phyloP scores from a whole-genome alignment of 2,113 vertebrate species.

The Cyanoderma ruficeps region DNA sequence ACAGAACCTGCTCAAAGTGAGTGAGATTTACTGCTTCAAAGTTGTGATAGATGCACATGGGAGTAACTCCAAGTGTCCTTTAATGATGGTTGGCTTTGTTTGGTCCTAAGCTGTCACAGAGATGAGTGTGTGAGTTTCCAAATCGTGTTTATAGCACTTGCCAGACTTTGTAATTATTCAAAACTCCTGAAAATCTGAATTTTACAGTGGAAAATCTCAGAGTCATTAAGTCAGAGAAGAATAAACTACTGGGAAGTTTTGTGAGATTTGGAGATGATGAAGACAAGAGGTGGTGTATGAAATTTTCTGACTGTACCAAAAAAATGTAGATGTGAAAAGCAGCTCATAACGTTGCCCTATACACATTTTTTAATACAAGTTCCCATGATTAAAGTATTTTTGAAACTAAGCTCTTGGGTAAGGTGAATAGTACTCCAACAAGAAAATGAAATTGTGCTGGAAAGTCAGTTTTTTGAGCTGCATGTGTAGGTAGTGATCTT shows the following conservation, averaged over 20 bases:
- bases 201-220: neutral
- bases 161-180: neutral
- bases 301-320: neutral
- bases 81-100: neutral
- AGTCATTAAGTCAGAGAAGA: neutral
- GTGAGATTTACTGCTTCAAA: neutral
- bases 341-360: neutral
- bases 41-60: neutral
- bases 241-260: neutral
- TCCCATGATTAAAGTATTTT: neutral
- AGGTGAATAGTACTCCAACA: neutral
- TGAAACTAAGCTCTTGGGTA: neutral
- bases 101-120: neutral
- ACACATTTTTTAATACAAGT: neutral
- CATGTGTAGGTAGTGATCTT: neutral
- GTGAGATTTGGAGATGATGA: neutral
- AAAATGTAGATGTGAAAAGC: neutral
- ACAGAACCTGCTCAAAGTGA: slow-evolving; percentile 84
- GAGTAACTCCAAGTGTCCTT: neutral
- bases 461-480: neutral
- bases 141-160: neutral
- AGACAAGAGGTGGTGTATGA: neutral
- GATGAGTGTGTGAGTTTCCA: neutral
- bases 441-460: neutral
- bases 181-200: neutral